Percentiles rank a stretch among this genome's conserved stretches.
Evolutionary conservation across 2,797 vertebrate genomes (phyloP).

Genomic region (Naso thynnoides): DNA sequence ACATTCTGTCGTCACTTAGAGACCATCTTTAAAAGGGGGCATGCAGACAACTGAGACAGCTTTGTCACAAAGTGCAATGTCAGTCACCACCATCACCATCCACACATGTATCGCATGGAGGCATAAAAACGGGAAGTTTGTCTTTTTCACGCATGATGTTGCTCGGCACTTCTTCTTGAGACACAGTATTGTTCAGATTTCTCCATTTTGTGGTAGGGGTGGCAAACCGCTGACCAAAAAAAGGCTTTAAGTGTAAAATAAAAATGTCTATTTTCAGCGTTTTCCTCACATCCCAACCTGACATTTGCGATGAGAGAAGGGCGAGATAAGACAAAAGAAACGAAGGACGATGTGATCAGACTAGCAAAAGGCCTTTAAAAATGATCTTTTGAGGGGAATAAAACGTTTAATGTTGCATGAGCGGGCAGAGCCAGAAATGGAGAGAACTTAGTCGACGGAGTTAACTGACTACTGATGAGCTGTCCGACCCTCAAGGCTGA

Average conservation of each 20-base stretch:
- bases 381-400: slow-evolving; percentile 15
- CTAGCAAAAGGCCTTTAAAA: slow-evolving; percentile 2
- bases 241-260: neutral
- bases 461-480: slow-evolving; percentile 66
- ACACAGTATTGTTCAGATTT: neutral
- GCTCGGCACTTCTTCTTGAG: neutral
- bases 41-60: no score
- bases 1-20: no score
- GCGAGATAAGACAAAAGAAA: slow-evolving; percentile 18
- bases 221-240: slow-evolving; percentile 6
- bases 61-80: no score
- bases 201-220: neutral
- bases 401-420: slow-evolving; percentile 31
- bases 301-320: neutral
- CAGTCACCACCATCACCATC: no score
- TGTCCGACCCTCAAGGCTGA: slow-evolving; percentile 66
- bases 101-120: no score
- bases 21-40: no score
- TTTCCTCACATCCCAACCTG: neutral
- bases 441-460: slow-evolving; percentile 7
- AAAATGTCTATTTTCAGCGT: neutral
- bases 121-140: no score
- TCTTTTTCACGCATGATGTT: neutral
- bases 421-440: slow-evolving; percentile 8
- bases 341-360: slow-evolving; percentile 13